Conservation (phyloP, 2,113 vertebrate genomes). For the Osmerus eperlanus region DNA sequence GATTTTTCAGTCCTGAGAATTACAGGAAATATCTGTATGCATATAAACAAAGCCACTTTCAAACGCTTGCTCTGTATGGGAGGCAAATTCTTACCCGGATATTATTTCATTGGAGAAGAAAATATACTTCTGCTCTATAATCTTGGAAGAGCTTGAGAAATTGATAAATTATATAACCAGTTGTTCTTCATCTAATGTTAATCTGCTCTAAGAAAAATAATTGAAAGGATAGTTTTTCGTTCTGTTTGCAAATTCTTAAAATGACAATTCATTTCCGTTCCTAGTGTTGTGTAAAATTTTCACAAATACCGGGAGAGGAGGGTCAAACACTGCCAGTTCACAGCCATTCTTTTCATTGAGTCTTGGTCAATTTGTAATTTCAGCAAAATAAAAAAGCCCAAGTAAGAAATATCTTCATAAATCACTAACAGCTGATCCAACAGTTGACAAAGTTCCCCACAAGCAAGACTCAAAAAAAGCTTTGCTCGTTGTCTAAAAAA, state of each 20-base stretch:
- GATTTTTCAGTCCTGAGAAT: conserved; percentile 9
- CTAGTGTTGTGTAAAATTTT: not conserved
- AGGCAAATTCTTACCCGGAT: conserved; percentile 23
- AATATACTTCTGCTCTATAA: conserved; percentile 6
- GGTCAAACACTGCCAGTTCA: not conserved
- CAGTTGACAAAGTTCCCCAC: too few species aligned
- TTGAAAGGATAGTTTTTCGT: conserved; percentile 1
- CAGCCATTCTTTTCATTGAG: not conserved
- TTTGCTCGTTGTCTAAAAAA: too few species aligned
- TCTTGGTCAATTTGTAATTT: not conserved
- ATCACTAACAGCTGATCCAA: too few species aligned
- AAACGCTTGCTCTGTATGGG: conserved; percentile 7
- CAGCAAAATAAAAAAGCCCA: not conserved
- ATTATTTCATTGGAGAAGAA: conserved; percentile 36
- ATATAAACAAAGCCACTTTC: conserved; percentile 46
- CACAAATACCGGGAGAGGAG: not conserved
- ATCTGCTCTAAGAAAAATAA: not conserved
- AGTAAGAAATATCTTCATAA: not conserved
- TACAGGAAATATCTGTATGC: conserved; percentile 56
- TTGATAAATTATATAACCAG: not conserved
- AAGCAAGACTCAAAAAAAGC: too few species aligned
- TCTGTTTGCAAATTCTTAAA: not conserved
- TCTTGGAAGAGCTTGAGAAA: not conserved
- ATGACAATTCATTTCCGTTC: not conserved
- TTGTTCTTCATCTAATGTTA: conserved; percentile 5